phyloP scores from a whole-genome alignment of 2,888 invertebrate species.

The Anodontia alba region DNA sequence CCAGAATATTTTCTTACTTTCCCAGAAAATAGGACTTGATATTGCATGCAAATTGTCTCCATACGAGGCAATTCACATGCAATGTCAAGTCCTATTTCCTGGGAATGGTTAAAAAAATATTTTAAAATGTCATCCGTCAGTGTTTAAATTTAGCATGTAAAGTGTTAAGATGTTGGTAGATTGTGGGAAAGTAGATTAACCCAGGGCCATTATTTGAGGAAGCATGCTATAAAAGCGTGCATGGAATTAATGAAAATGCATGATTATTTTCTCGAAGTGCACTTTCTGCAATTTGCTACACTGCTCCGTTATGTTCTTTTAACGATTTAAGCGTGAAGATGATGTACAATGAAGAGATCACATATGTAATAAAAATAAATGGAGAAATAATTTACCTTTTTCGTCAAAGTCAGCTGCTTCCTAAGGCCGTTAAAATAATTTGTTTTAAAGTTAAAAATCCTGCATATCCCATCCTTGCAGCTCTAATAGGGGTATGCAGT shows the following conservation, averaged over 20 bases:
- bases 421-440: constrained; percentile 6
- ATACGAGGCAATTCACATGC: too few relatives aligned
- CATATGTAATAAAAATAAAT: constrained; percentile 15
- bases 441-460: background rate
- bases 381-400: constrained; percentile 13
- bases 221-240: constrained; percentile 13
- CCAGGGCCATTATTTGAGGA: constrained; percentile 8
- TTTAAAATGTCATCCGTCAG: too few relatives aligned
- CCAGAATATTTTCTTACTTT: too few relatives aligned
- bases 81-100: too few relatives aligned
- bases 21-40: too few relatives aligned
- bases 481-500: too few relatives aligned
- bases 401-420: constrained; percentile 13
- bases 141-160: constrained; percentile 14
- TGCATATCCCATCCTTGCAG: too few relatives aligned
- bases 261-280: constrained; percentile 10
- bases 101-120: too few relatives aligned
- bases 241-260: constrained; percentile 19
- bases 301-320: constrained; percentile 4
- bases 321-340: constrained; percentile 12
- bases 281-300: constrained; percentile 3
- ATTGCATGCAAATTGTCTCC: too few relatives aligned
- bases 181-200: constrained; percentile 16
- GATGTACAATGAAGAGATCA: constrained; percentile 1
- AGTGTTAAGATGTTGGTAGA: background rate